A percentile compares a stretch with the other conserved stretches of the same genome.
Evolutionary conservation across 2,797 vertebrate species (phyloP).

Genomic region (Pangasius djambal): DNA sequence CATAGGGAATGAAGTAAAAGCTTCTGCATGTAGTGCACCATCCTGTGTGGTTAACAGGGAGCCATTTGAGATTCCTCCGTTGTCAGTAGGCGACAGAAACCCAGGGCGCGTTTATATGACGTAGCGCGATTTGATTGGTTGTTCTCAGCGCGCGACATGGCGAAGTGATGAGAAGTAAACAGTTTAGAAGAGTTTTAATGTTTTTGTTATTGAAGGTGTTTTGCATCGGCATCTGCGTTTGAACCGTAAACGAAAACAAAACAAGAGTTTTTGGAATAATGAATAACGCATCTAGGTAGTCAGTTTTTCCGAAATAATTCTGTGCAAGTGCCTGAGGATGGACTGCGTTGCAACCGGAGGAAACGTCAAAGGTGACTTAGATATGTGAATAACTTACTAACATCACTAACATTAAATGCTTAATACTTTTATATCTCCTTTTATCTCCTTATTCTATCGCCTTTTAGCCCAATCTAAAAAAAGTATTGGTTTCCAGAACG

Average conservation of each 20-base stretch:
- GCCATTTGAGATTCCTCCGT: not conserved
- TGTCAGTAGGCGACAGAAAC: not conserved
- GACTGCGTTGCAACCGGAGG: conserved; percentile 78
- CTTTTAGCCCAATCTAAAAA: too few species aligned
- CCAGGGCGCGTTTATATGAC: conserved; percentile 22
- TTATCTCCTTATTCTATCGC: not conserved
- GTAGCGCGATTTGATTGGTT: not conserved
- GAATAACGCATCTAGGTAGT: not conserved
- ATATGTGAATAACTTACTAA: not conserved
- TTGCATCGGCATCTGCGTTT: not conserved
- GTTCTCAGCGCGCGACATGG: conserved; percentile 25
- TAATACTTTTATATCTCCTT: not conserved
- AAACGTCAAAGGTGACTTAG: conserved; percentile 79
- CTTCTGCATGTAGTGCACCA: not conserved
- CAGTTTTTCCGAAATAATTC: not conserved
- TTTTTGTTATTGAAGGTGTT: not conserved
- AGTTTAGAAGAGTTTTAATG: not conserved
- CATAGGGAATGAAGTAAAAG: not conserved
- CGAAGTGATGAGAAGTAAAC: conserved; percentile 2
- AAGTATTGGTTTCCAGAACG: not conserved
- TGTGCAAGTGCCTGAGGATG: conserved; percentile 62
- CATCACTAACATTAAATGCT: not conserved
- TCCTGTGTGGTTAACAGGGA: too few species aligned
- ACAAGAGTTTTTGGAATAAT: not conserved
- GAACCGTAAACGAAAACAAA: not conserved